Evolutionary conservation across 2,888 invertebrate genomes (phyloP), one percentile per base, ranked within the genome.

Genomic region (Campopleginae sp.): DNA sequence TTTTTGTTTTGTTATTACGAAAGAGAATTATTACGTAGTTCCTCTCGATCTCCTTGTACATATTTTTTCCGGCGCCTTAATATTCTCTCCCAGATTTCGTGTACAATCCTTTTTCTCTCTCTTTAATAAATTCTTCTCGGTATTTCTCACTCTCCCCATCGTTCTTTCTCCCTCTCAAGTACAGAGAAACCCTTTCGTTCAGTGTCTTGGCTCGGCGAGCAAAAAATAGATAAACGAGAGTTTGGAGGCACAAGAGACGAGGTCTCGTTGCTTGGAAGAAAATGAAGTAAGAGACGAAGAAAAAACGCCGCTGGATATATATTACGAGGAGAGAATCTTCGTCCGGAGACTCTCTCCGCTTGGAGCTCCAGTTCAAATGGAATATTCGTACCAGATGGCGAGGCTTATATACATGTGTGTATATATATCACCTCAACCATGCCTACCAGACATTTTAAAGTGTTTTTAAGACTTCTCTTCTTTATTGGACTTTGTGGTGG

Each of bases 1-100:
- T 80, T 71, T 76, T 84, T 80, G 31, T 80, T 80, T 71, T 76
- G 80, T 80, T 82, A 42, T 46, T 46, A n/a, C 54, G 31, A 58
- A 54, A 58, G 38, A 68, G 80, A 84, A 80, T 84, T 80, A 77
- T 84, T 76, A 76, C 46, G 51, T 63, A 42, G 19, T 70, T 54
- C 2, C 58, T 27, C n/a, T 23, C n/a, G 66, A 51, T 75, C 44
- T 63, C 38, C 65, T 48, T 4, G 31, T 74, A 23, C 42, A 70
- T 23, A 58, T 75, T 80, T 66, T 51, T 27, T 5, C 38, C 23
- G 23, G 17, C 23, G 27, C 23, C 42, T 38, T 58, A 58, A 58
- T 58, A 58, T 31, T 46, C 46, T 19, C 14, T 33, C 61, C 48
- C 48, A 70, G 27, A 33, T 48, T 70, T 27, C 31, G 19, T 46